Evolutionary conservation across 2,113 vertebrate species (phyloP).

Genomic region (Phalacrocorax brasilianus): DNA sequence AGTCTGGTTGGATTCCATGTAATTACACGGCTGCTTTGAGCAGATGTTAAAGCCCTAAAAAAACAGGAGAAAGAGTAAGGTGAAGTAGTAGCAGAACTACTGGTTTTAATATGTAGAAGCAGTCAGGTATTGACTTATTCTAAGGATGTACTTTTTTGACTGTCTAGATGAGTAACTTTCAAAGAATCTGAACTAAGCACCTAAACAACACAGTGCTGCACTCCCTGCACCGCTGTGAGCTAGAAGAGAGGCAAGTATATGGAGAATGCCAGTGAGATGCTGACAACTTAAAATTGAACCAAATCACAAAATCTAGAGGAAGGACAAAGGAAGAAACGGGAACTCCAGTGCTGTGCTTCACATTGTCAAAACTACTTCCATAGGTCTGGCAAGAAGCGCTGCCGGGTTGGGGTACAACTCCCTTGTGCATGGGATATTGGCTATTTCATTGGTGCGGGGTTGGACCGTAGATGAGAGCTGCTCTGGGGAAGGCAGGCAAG

Average conservation of each 20-base stretch:
- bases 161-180: not conserved
- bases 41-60: not conserved
- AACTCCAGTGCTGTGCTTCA: not conserved
- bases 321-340: not conserved
- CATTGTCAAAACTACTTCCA: not conserved
- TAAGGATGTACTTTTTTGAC: not conserved
- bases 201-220: not conserved
- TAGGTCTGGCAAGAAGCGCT: not conserved
- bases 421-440: not conserved
- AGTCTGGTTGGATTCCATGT: not conserved
- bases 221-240: accelerated
- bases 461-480: not conserved
- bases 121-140: not conserved
- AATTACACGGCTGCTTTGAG: not conserved
- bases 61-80: not conserved
- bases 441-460: accelerated
- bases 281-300: not conserved
- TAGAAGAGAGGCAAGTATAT: not conserved
- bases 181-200: not conserved
- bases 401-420: not conserved
- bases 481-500: not conserved
- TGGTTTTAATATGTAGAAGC: not conserved
- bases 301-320: not conserved
- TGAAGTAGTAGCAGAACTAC: not conserved
- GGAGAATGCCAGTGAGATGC: not conserved